Base-by-base conservation (phyloP, 2,113 vertebrate species). In the Bucco capensis region DNA sequence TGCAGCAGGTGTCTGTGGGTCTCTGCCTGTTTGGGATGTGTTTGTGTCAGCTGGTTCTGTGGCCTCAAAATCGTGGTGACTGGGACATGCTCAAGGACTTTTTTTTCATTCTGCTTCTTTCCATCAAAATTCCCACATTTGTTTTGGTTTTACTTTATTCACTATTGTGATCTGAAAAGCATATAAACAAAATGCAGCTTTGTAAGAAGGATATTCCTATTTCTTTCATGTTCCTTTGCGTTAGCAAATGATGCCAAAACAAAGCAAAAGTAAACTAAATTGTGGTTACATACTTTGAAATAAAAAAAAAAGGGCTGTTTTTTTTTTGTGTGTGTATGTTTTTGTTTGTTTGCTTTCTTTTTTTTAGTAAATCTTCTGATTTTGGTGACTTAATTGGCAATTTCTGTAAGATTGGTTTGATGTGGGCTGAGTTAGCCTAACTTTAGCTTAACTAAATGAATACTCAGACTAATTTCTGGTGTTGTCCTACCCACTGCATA, bases 291-390 rank as follows among this genome's bases (percentile, higher is more conserved):
- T 49, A 44, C 5, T 2, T 21, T 8, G 23, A 61, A 64, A 64
- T 30, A 27, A 49, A n/a, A 23, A 64, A 19, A 17, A 44, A 13
- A 2, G 1, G 18, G 2, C 4, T 23, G 10, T 8, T 2, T 50
- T 25, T 50, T 50, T 12, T 50, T 12, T 50, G 49, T n/a, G n/a
- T n/a, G n/a, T n/a, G n/a, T n/a, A n/a, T n/a, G n/a, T n/a, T n/a
- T n/a, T n/a, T n/a, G n/a, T n/a, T 42, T 42, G 40, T 42, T 15
- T 42, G 15, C 11, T 42, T 42, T 42, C 40, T 42, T 15, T 42
- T 42, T 42, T 42, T 11, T 42, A 42, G 40, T 11, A 42, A 37
- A 6, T 46, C 19, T 83, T 85, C 37, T 76, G 40, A 53, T 76
- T 76, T 83, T 65, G 8, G 33, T 83, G 21, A 8, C 33, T 56